phyloP scores from a whole-genome alignment of 2,888 invertebrate species.

The Chaitophorus viminalis region DNA sequence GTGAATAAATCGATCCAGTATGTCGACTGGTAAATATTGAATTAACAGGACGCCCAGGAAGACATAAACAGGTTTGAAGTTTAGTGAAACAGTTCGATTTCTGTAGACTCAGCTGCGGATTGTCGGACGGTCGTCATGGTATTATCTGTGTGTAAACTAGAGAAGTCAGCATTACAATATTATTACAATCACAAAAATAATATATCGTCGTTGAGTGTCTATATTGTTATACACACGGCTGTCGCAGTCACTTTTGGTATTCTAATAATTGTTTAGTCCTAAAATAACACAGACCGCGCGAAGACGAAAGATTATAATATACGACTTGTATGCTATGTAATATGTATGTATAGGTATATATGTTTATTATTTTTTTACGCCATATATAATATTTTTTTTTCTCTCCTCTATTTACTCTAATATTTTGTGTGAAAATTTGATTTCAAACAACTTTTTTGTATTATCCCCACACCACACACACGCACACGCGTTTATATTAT shows the following conservation, averaged over 20 bases:
- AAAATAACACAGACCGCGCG: neutral
- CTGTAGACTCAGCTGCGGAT: too few relatives aligned
- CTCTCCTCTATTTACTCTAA: too few relatives aligned
- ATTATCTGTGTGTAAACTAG: too few relatives aligned
- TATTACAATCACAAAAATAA: neutral
- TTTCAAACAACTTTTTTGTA: too few relatives aligned
- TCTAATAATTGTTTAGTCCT: constrained; percentile 4
- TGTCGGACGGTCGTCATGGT: too few relatives aligned
- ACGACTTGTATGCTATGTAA: neutral
- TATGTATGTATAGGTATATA: too few relatives aligned
- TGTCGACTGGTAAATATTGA: neutral
- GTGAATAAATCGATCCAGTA: too few relatives aligned
- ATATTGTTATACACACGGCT: neutral
- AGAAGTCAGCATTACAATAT: neutral
- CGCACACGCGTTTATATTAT: too few relatives aligned
- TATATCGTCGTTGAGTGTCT: neutral
- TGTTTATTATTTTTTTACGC: too few relatives aligned
- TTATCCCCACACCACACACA: too few relatives aligned
- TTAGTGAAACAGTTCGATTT: neutral
- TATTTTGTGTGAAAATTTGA: too few relatives aligned
- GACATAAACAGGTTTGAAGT: neutral
- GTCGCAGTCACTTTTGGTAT: neutral
- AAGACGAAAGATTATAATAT: neutral
- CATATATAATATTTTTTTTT: too few relatives aligned
- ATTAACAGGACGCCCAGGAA: neutral